Base-by-base conservation (phyloP, 2,797 vertebrate species). In the Spinibarbus caldwelli region DNA sequence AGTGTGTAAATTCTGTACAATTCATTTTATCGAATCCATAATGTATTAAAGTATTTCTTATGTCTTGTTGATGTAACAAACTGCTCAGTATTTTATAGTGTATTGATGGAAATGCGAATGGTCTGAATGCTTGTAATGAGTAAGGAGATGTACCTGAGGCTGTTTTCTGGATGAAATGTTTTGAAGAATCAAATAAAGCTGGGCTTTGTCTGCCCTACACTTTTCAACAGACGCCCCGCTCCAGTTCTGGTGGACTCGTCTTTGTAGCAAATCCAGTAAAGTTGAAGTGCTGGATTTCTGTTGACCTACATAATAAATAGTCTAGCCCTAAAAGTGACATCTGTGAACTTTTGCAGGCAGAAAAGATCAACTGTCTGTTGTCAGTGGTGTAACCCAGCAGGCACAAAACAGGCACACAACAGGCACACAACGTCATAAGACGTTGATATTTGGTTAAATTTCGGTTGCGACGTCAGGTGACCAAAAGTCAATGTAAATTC, bases 61-160 rank as follows among this genome's bases (percentile, higher is more conserved):
- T 91, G 90, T 94, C 91, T 88, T 68, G 77, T 89, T 87, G 92
- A 93, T 93, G 91, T 93, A 93, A 94, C 92, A 91, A 90, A 90
- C 88, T 88, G 92, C 90, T 93, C 93, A 94, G 94, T 95, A 94
- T 95, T 95, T 94, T 94, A 90, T 92, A 93, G 91, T 90, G 85
- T 88, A 90, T 91, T 82, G 62, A 85, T 38, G 76, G 57, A 89
- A 88, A 92, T 83, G 85, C 88, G 80, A 84, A 88, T 78, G 89
- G 89, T 90, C 89, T 88, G 88, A 88, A 90, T 88, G 88, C 83
- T 91, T 90, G 87, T 91, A 87, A 87, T 92, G 89, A 92, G 90
- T 87, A 89, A 89, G 70, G 88, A 89, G 86, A 90, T 90, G 90
- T 70, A 89, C 88, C 89, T 87, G 87, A 89, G 91, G 90, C 88